phyloP scores from a whole-genome alignment of 2,113 vertebrate genomes.

The Rafetus swinhoei region DNA sequence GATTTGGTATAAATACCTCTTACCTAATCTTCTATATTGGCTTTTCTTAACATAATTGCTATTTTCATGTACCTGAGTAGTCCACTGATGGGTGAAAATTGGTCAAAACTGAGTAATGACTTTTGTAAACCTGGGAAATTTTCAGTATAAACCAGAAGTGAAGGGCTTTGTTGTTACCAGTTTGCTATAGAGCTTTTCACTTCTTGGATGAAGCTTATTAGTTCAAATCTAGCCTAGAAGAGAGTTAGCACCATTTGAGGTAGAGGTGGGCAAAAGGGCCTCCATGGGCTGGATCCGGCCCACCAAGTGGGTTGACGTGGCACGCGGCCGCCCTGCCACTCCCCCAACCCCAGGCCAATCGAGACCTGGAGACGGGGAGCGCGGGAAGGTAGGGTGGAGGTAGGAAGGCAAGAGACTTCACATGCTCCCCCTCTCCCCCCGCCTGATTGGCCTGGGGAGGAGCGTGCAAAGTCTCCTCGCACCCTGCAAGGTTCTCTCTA shows the following conservation, averaged over 20 bases:
- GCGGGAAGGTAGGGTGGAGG: too few relatives aligned
- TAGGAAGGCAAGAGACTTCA: too few relatives aligned
- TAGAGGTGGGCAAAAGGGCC: too few relatives aligned
- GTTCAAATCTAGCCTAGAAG: background rate
- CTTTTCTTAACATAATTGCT: background rate
- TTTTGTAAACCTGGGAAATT: background rate
- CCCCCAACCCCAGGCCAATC: too few relatives aligned
- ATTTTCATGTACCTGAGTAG: background rate
- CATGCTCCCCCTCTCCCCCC: too few relatives aligned
- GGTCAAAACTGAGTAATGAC: background rate
- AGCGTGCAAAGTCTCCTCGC: too few relatives aligned
- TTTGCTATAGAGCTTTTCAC: background rate
- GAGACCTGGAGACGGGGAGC: too few relatives aligned
- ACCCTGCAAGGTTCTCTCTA: too few relatives aligned
- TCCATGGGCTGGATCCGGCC: too few relatives aligned
- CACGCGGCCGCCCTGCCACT: too few relatives aligned
- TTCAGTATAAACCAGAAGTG: background rate
- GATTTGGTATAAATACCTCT: background rate
- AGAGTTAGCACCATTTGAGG: background rate
- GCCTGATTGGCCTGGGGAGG: too few relatives aligned
- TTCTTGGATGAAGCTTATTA: background rate
- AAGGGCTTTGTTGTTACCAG: background rate
- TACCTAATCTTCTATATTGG: background rate
- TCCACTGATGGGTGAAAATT: background rate
- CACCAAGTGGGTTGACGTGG: too few relatives aligned